phyloP scores from a whole-genome alignment of 2,888 invertebrate genomes.

The Drosophila mimetica region DNA sequence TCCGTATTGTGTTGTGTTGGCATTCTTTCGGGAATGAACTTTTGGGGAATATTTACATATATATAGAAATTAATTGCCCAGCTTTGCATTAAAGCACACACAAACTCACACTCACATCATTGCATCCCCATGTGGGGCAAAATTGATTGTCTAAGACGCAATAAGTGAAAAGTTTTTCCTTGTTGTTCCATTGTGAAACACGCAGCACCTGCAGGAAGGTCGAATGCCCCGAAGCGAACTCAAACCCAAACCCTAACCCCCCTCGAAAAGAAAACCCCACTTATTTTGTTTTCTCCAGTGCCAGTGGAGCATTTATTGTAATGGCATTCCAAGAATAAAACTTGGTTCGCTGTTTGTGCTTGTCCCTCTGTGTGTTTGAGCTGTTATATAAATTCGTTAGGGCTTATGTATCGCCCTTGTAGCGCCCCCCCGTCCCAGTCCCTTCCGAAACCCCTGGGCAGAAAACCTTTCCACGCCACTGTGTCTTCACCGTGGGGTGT shows the following conservation, averaged over 20 bases:
- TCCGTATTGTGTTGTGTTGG: not conserved
- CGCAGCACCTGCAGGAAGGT: slow-evolving; percentile 43
- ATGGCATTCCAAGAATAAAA: slow-evolving; percentile 60
- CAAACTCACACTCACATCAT: not conserved
- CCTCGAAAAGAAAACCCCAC: not conserved
- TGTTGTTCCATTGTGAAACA: slow-evolving; percentile 26
- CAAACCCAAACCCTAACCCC: not conserved
- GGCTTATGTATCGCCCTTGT: slow-evolving; percentile 39
- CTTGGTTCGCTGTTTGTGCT: slow-evolving; percentile 11
- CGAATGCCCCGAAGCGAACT: slow-evolving; percentile 3
- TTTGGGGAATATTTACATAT: slow-evolving; percentile 14
- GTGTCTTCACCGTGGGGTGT: slow-evolving; percentile 31
- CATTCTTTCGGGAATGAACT: not conserved
- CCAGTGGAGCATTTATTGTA: slow-evolving; percentile 46
- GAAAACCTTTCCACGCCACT: slow-evolving; percentile 5
- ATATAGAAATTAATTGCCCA: slow-evolving; percentile 24
- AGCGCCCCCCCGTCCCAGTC: not conserved
- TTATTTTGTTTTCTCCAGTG: slow-evolving; percentile 15
- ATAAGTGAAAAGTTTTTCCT: slow-evolving; percentile 43
- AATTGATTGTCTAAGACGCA: slow-evolving; percentile 51
- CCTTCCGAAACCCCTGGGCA: slow-evolving; percentile 6
- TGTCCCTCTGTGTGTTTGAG: slow-evolving; percentile 14
- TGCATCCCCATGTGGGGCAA: slow-evolving; percentile 3
- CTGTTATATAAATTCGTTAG: slow-evolving; percentile 65
- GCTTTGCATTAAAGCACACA: slow-evolving; percentile 1